A percentile compares a stretch with the other conserved stretches of the same genome.
These are phyloP conservation scores for Ophiothrix spiculata DNA, from an alignment of 35 echinoderm and acorn worm genomes.

Conservation along the genomic window DNA sequence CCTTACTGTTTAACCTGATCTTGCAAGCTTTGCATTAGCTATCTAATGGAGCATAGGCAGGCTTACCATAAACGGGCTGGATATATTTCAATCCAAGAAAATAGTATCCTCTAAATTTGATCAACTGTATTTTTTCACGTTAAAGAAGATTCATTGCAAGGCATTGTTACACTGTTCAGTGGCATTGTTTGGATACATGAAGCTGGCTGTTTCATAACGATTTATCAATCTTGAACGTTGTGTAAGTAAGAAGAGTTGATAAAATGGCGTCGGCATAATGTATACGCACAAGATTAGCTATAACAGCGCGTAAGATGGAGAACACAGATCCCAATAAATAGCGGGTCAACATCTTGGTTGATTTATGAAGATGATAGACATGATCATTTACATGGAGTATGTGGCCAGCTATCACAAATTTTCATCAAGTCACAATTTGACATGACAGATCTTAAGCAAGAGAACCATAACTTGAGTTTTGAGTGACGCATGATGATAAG, in stretches of 20 bases:
- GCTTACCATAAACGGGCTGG: neutral
- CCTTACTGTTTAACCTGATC: neutral
- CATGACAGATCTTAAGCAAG: neutral
- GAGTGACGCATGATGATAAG: neutral
- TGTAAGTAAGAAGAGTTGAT: neutral
- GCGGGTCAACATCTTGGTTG: neutral
- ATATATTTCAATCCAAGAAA: neutral
- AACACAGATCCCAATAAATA: no score
- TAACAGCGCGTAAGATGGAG: no score
- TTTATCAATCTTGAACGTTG: neutral
- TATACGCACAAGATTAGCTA: no score
- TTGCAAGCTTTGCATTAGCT: neutral
- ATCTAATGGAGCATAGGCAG: neutral
- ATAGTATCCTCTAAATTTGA: neutral
- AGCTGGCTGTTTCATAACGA: neutral
- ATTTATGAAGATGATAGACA: conserved; percentile 5
- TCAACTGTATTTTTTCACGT: conserved; percentile 2
- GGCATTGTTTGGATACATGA: neutral
- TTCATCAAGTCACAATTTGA: conserved; percentile 9
- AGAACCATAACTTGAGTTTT: conserved; percentile 10
- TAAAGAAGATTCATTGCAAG: neutral
- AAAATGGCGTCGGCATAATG: no score
- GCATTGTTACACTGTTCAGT: neutral
- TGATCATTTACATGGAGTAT: conserved; percentile 8
- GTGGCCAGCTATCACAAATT: neutral